Evolutionary conservation across 2,888 invertebrate species (phyloP), one percentile per base, ranked within the genome.

Genomic region (Lagria hirta): DNA sequence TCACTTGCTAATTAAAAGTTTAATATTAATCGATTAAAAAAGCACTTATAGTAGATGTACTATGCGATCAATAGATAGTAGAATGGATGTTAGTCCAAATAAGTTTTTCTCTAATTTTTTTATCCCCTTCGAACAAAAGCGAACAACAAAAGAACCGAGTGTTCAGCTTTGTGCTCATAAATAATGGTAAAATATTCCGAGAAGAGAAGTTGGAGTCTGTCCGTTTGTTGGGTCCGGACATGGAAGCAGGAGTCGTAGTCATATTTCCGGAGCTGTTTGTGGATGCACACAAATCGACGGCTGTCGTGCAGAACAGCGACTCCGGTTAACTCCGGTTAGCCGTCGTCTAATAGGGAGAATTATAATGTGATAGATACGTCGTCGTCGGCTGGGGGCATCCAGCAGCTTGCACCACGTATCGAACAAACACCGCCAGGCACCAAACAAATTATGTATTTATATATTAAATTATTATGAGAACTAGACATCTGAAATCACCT

Each of bases 141-240:
- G n/a, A n/a, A n/a, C n/a, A n/a, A n/a, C n/a, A n/a, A n/a, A n/a
- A n/a, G n/a, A n/a, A n/a, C n/a, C n/a, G n/a, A n/a, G n/a, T n/a
- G 58, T 55, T 58, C 50, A 55, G 56, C 53, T 55, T 49, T 49
- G 55, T 58, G 56, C 38, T 48, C 59, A 52, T 62, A 55, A 59
- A 62, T 61, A 62, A 61, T 61, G 44, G 57, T 54, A 58, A 61
- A 62, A 61, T 61, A 60, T 62, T 61, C 58, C 49, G 49, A 55
- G 57, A 59, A 53, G 59, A n/a, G n/a, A n/a, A n/a, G n/a, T n/a
- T n/a, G n/a, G n/a, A n/a, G n/a, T n/a, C n/a, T n/a, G n/a, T n/a
- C n/a, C n/a, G n/a, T n/a, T n/a, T n/a, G n/a, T n/a, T 62, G 49
- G 49, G 50, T 53, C 61, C 60, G 62, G 62, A 62, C 57, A 53